These are phyloP conservation scores for Drosophila nikananu DNA, from an alignment of 1,140 invertebrate species.

Conservation along the genomic window DNA sequence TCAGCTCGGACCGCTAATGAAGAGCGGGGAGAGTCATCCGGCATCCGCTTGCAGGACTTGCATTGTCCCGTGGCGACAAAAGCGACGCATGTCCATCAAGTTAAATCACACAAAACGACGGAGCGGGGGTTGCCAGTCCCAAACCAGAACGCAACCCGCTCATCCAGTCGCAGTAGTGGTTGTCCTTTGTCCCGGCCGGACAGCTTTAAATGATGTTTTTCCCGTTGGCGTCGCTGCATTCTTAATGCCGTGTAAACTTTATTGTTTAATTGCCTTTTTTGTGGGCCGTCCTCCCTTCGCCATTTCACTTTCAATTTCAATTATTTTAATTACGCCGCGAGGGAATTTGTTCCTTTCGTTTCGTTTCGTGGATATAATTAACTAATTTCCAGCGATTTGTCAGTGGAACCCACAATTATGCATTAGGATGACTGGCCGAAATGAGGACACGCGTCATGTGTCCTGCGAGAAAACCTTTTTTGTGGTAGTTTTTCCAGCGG, in stretches of 20 bases:
- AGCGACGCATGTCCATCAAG: conserved; percentile 73
- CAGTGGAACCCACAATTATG: conserved; percentile 67
- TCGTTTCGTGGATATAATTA: conserved; percentile 62
- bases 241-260: conserved; percentile 76
- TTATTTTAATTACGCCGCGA: conserved; percentile 75
- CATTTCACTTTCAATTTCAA: conserved; percentile 71
- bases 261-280: conserved; percentile 81
- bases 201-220: conserved; percentile 54
- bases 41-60: conserved; percentile 70
- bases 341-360: conserved; percentile 20
- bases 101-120: conserved; percentile 57
- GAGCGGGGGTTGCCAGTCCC: conserved; percentile 40
- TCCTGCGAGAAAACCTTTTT: conserved; percentile 35
- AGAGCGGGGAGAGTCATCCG: conserved; percentile 38
- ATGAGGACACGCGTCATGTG: conserved; percentile 72
- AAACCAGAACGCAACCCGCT: conserved; percentile 48
- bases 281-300: conserved; percentile 33
- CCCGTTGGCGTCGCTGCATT: conserved; percentile 45
- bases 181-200: conserved; percentile 16
- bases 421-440: conserved; percentile 51
- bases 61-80: conserved; percentile 66
- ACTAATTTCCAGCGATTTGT: conserved; percentile 81
- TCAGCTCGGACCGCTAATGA: conserved; percentile 67
- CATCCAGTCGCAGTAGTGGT: conserved; percentile 37
- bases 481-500: conserved; percentile 33